phyloP scores from a whole-genome alignment of 2,888 invertebrate genomes.

The Eueremaeus valkanovi region DNA sequence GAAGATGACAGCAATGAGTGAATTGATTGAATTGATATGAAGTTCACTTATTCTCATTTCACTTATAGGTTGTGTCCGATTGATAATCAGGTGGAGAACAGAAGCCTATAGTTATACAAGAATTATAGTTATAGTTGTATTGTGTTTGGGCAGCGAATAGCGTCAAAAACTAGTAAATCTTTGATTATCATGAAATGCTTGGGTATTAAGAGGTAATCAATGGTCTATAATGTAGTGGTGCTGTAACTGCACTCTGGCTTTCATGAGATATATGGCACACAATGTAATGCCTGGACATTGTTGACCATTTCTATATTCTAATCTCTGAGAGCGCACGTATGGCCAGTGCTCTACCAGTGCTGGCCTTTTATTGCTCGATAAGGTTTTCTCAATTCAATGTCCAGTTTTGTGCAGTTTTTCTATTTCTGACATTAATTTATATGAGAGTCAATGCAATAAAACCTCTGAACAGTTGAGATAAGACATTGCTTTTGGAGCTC shows the following conservation, averaged over 20 bases:
- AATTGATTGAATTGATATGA: not conserved
- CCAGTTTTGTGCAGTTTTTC: slow-evolving; percentile 24
- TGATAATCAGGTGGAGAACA: not conserved
- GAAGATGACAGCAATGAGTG: slow-evolving; percentile 5
- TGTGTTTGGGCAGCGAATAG: not conserved
- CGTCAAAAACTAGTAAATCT: slow-evolving; percentile 29
- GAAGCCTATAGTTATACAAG: not conserved
- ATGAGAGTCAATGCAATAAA: slow-evolving; percentile 36
- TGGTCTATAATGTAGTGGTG: slow-evolving; percentile 34
- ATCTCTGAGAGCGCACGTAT: slow-evolving; percentile 34
- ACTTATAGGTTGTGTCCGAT: not conserved
- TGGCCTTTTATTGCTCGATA: slow-evolving; percentile 34
- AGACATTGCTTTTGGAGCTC: slow-evolving; percentile 25
- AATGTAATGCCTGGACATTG: slow-evolving; percentile 28
- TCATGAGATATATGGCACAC: slow-evolving; percentile 19
- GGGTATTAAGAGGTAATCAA: slow-evolving; percentile 36
- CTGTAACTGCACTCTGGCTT: slow-evolving; percentile 16
- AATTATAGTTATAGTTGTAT: too few species aligned
- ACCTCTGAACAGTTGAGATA: slow-evolving; percentile 37
- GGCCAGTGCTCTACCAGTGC: not conserved
- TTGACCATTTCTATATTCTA: slow-evolving; percentile 31
- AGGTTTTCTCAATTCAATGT: slow-evolving; percentile 35
- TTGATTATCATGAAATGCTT: slow-evolving; percentile 33
- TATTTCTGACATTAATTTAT: slow-evolving; percentile 36
- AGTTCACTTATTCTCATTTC: not conserved